These are phyloP conservation scores for Pseudolaguvia tuberculata DNA, from an alignment of 2,113 vertebrate species.

Conservation along the genomic window DNA sequence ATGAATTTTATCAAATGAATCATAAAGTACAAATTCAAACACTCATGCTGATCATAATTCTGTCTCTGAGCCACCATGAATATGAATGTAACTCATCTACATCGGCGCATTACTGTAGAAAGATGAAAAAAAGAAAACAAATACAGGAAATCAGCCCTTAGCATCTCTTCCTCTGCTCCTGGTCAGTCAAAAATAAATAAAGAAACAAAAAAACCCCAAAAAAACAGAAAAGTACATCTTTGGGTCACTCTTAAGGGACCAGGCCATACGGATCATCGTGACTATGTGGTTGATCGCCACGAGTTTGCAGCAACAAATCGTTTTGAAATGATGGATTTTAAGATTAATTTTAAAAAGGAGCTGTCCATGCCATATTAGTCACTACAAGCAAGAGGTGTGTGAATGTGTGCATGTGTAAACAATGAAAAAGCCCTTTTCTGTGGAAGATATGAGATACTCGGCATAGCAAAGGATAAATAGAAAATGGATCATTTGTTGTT, in stretches of 20 bases:
- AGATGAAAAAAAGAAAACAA: slow-evolving; percentile 50
- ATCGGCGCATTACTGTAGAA: slow-evolving; percentile 44
- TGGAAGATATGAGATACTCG: slow-evolving; percentile 46
- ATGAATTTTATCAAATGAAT: slow-evolving; percentile 10
- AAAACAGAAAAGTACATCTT: slow-evolving; percentile 9
- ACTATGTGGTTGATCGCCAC: slow-evolving; percentile 4
- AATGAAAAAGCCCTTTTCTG: slow-evolving; percentile 71
- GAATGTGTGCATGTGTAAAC: slow-evolving; percentile 55
- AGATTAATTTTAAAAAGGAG: slow-evolving; percentile 16
- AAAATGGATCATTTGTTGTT: slow-evolving; percentile 47
- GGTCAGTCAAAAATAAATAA: slow-evolving; percentile 14
- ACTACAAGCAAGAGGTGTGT: slow-evolving; percentile 41
- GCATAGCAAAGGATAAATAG: slow-evolving; percentile 48
- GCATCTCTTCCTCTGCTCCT: slow-evolving; percentile 56
- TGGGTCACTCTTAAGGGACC: slow-evolving; percentile 47
- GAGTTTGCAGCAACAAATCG: slow-evolving; percentile 24
- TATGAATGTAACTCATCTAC: slow-evolving; percentile 38
- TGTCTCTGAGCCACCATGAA: slow-evolving; percentile 40
- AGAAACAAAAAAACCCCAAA: not conserved
- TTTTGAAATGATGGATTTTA: not conserved
- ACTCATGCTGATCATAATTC: slow-evolving; percentile 20
- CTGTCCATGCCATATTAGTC: slow-evolving; percentile 35
- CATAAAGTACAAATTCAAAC: slow-evolving; percentile 17
- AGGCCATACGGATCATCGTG: slow-evolving; percentile 29
- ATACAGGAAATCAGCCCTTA: slow-evolving; percentile 69